Conservation (phyloP, 2,888 invertebrate species). For the Rhopalosiphum nymphaeae region DNA sequence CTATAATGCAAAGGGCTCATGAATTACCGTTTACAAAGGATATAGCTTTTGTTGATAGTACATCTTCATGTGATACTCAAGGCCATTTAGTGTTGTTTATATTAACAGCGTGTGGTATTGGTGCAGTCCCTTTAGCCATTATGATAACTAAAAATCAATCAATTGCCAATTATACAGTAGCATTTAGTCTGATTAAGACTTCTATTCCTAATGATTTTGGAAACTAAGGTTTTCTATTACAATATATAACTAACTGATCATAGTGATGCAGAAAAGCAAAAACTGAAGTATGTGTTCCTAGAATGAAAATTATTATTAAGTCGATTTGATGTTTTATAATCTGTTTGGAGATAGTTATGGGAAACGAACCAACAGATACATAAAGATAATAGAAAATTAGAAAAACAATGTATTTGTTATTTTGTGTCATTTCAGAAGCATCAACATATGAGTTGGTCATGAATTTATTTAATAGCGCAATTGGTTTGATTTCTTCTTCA, state of each 20-base stretch:
- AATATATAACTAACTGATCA: constrained; percentile 43
- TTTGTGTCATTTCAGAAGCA: neutral
- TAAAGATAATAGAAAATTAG: constrained; percentile 4
- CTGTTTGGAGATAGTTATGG: constrained; percentile 48
- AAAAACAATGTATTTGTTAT: neutral
- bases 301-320: neutral
- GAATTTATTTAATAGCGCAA: neutral
- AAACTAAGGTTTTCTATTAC: neutral
- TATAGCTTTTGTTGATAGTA: constrained; percentile 24
- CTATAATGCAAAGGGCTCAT: constrained; percentile 31
- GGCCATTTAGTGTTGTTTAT: neutral
- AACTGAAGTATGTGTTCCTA: neutral
- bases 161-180: neutral
- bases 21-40: neutral
- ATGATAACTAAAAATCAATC: neutral
- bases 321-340: constrained; percentile 27
- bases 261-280: constrained; percentile 22
- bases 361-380: neutral
- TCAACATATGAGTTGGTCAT: neutral
- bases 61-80: constrained; percentile 20
- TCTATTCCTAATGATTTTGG: constrained; percentile 32
- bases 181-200: neutral
- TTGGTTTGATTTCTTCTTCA: neutral
- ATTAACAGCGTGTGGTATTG: no score
- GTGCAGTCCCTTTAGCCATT: neutral